Evolutionary conservation across 2,113 vertebrate genomes (phyloP), one percentile per base, ranked within the genome.

Genomic region (Caretta caretta): DNA sequence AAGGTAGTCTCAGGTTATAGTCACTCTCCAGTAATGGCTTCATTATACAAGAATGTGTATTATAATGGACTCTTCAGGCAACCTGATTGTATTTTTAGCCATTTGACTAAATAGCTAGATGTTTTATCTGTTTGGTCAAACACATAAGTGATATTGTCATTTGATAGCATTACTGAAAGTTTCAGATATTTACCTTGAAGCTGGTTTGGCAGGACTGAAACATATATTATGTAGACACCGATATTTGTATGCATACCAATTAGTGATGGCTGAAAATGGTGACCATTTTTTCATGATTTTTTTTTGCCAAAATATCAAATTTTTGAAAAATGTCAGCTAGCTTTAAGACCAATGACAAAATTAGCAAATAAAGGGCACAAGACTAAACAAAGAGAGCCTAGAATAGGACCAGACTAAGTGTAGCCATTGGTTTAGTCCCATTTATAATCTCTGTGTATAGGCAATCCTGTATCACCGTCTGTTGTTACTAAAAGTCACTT

Each of bases 381-480:
- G 49, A 87, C 56, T 50, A 16, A 27, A 46, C 87, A 89, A 83
- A 42, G 78, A 3, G 76, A 50, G 56, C 24, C 35, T 82, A 17
- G 16, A 96, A 83, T n/a, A 90, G 92, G 6, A 93, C 10, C 53
- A 86, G 5, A 78, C 2, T 72, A 29, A 80, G 59, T 84, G 24
- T 38, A 92, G 86, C 90, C 87, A 78, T 20, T 38, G 35, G 10
- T 48, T 92, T 83, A 78, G 54, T 56, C 1, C 0, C 69, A 65
- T 59, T 59, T 59, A 59, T 29, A 59, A 50, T 86, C 92, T 94
- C 69, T 86, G 49, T 62, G 93, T 62, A 93, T 91, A 89, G 90
- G 46, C 14, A 88, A 14, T 65, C 35, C 89, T 90, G 46, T 78
- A 80, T 93, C 78, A 65, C 79, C 54, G 90, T 46, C 89, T 31